A percentile compares a stretch with the other conserved stretches of the same genome.
phyloP scores from a whole-genome alignment of 2,113 vertebrate species.

The Mesembrinibis cayennensis region DNA sequence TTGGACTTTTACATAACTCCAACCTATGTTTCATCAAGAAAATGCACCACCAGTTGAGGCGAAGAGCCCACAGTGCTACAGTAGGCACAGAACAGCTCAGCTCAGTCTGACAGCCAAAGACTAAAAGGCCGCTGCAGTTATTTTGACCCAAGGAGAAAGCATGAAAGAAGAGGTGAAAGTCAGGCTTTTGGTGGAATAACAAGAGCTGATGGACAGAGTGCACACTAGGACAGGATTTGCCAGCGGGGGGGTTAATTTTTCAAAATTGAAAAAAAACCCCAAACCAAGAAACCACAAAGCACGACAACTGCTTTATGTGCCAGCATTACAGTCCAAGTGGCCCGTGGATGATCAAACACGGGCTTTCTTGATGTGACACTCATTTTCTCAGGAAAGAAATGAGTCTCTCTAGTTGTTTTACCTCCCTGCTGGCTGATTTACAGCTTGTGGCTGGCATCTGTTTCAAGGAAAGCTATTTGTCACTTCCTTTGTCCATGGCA shows the following conservation, averaged over 20 bases:
- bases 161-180: background rate
- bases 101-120: background rate
- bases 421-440: conserved; percentile 20
- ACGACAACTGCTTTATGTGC: background rate
- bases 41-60: background rate
- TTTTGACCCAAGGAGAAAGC: background rate
- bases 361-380: background rate
- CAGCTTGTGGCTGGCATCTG: background rate
- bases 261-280: background rate
- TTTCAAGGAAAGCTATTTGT: conserved; percentile 19
- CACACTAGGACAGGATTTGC: background rate
- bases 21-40: background rate
- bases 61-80: background rate
- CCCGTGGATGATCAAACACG: background rate
- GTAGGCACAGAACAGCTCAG: background rate
- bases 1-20: background rate
- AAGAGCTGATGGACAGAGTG: background rate
- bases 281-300: conserved; percentile 12
- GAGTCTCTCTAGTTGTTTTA: background rate
- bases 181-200: background rate
- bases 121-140: background rate
- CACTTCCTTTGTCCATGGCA: background rate
- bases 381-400: conserved; percentile 8
- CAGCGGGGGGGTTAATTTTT: background rate
- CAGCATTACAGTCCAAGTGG: background rate